Evolutionary conservation across 92 coral and sea anemone species (phyloP), one percentile per base, ranked within the genome.

Genomic region (Anthopleura xanthogrammica): DNA sequence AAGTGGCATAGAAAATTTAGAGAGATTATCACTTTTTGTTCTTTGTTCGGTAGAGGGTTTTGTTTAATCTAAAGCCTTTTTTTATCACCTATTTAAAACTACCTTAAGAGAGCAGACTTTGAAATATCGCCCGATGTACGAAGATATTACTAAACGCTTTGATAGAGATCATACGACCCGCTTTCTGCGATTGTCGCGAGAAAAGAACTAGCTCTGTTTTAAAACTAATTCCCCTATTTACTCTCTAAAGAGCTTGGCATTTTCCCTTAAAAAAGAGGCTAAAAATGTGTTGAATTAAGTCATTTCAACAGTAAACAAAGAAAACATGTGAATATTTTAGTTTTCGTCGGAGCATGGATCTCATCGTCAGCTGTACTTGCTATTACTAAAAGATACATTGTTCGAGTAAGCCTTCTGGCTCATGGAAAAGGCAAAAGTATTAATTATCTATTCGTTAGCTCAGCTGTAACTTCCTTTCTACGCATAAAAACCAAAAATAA

Each of bases 31-130:
- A 36, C 74, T 29, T 29, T 4, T 42, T 12, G 41, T 68, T 5
- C 74, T 36, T 29, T 68, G 29, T 68, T 36, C 41, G 41, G 56
- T 17, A 77, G 52, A 81, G 24, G 77, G 84, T 60, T 81, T 81
- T 81, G 84, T 81, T 68, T 81, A 81, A 71, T 42, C 48, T 16
- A 16, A 24, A 57, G 58, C 16, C 19, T 66, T 22, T 71, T 62
- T 81, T 81, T 81, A 80, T 80, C 83, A 72, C 52, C 58, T 60
- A 60, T 80, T 80, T 76, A 60, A 80, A 54, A 43, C 54, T 29
- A 16, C 22, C 65, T 46, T 48, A 29, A 71, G 71, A 24, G 52
- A 41, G 56, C 58, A 81, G 64, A 42, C 68, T 41, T 60, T 77
- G 65, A 42, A 19, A 71, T 7, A 65, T 66, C 16, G 77, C 7